Base-by-base conservation (phyloP, 2,888 invertebrate species). In the Arenicola marina region DNA sequence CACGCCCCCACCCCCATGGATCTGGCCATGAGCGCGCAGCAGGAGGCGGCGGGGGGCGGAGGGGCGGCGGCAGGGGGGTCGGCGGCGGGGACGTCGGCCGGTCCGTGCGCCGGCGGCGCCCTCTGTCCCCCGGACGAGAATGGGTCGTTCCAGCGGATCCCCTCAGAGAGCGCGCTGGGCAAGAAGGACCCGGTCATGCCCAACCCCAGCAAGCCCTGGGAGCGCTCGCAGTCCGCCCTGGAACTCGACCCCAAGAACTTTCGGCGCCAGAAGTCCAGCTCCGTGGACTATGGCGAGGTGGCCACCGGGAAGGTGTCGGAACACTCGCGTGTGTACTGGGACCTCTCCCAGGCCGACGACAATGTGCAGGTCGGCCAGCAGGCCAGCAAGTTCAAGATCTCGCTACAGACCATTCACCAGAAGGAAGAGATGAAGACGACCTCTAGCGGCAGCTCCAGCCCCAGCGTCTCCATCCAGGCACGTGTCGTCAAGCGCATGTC, bases 271-370 rank as follows among this genome's bases (percentile, higher is more conserved):
- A 56, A 38, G n/a, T 38, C 59, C 4, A 61, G 48, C 11, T 60
- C 60, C 2, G 31, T 59, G 38, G 56, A 62, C 15, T 56, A 62
- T 32, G 32, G 53, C 18, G 53, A 53, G n/a, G 53, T 44, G 24
- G 34, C 24, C 21, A 51, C 51, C 24, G 51, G 51, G 4, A 46
- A 28, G 31, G 75, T 81, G 7, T 81, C 81, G 0, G 80, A 81
- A 63, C 77, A 78, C 60, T 73, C 81, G 1, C 77, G 74, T 48
- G 80, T 81, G 7, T 83, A 82, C 66, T 78, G 78, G 68, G 81
- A 83, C 65, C 68, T 82, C n/a, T 80, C 81, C 0, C 76, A 76
- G 53, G 79, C 77, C 33, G 71, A 73, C 24, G 72, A 63, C 11
- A 43, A 57, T 7, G 45, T 56, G 2, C n/a, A 18, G n/a, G 45